Evolutionary conservation across 2,888 invertebrate genomes (phyloP).

Genomic region (Liopterus haemorrhoidalis): DNA sequence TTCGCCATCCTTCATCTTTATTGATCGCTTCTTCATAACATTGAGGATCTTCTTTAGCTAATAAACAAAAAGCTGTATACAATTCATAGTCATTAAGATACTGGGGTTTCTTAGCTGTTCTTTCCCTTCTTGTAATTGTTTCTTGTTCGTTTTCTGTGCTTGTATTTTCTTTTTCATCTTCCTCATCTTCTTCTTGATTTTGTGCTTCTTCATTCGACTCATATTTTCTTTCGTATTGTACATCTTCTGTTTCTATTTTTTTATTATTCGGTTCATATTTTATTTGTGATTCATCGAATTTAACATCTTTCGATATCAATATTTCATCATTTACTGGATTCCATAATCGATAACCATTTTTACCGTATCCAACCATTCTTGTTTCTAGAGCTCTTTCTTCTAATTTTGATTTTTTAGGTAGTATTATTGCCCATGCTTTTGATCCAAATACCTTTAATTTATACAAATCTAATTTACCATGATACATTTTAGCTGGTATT

Average conservation of each 20-base stretch:
- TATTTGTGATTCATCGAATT: constrained; percentile 6
- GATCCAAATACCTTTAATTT: constrained; percentile 19
- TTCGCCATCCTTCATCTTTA: constrained; percentile 5
- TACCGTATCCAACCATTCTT: constrained; percentile 9
- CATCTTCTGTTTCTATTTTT: background rate
- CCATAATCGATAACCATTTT: constrained; percentile 6
- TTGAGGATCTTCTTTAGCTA: constrained; percentile 9
- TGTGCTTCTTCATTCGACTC: too few relatives aligned
- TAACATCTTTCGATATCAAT: constrained; percentile 4
- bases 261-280: background rate
- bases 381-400: background rate
- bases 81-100: constrained; percentile 15
- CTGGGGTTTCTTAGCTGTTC: constrained; percentile 7
- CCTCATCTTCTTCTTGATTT: constrained; percentile 4
- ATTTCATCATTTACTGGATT: background rate
- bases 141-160: too few relatives aligned
- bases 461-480: constrained; percentile 11
- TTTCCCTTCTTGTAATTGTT: background rate
- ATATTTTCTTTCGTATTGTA: background rate
- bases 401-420: constrained; percentile 1
- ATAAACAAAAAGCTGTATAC: constrained; percentile 15
- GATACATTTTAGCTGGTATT: constrained; percentile 13
- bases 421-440: constrained; percentile 8
- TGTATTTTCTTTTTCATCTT: constrained; percentile 3
- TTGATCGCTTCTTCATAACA: constrained; percentile 11